Percentiles rank a stretch among this genome's conserved stretches.
Evolutionary conservation across 2,113 vertebrate species (phyloP).

Genomic region (Naja naja): DNA sequence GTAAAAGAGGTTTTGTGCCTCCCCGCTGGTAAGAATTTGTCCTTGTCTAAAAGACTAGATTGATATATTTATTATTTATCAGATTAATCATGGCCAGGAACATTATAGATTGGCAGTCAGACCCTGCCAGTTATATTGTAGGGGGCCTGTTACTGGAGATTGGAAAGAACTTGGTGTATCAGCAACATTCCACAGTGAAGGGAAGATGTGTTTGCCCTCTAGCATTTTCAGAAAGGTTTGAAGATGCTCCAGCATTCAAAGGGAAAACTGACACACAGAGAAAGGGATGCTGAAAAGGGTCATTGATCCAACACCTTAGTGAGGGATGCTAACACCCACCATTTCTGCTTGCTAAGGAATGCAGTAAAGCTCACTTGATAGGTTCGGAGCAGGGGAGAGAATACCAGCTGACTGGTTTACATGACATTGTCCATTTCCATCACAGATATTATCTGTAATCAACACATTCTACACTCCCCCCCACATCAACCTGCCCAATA

Average conservation of each 20-base stretch:
- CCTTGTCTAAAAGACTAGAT: conserved; percentile 99
- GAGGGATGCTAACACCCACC: conserved; percentile 71
- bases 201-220: conserved; percentile 48
- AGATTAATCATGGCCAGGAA: conserved; percentile 98
- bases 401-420: conserved; percentile 44
- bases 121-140: conserved; percentile 70
- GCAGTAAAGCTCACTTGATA: conserved; percentile 60
- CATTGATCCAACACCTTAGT: conserved; percentile 69
- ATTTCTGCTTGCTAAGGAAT: conserved; percentile 74
- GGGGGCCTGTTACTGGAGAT: conserved; percentile 56
- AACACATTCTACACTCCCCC: neutral
- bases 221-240: conserved; percentile 50
- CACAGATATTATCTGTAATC: conserved; percentile 45
- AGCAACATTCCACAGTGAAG: conserved; percentile 51
- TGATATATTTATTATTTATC: conserved; percentile 99
- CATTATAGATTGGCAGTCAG: conserved; percentile 85
- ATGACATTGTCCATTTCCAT: conserved; percentile 41
- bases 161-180: conserved; percentile 52
- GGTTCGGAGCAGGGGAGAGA: conserved; percentile 30
- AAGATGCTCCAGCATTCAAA: neutral
- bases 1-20: conserved; percentile 89
- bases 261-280: neutral
- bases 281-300: conserved; percentile 43
- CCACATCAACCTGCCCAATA: neutral
- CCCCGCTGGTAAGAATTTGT: conserved; percentile 99